Conservation (phyloP, 2,113 vertebrate species). For the Lycaon pictus region DNA sequence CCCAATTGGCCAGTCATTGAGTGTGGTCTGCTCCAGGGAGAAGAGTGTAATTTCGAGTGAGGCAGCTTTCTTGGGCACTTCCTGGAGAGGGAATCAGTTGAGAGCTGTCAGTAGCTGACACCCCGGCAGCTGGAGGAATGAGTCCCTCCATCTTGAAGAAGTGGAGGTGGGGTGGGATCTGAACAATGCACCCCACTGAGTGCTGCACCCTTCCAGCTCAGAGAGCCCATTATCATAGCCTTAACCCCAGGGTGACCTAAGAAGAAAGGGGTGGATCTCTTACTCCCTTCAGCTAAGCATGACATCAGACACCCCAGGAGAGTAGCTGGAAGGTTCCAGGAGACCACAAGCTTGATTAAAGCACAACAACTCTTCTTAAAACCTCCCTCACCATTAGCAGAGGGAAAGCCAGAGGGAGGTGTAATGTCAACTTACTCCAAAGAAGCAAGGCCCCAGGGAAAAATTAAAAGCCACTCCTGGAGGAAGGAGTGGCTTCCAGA, state of each 20-base stretch:
- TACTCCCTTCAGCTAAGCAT: conserved; percentile 12
- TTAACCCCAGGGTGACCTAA: neutral
- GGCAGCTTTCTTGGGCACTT: neutral
- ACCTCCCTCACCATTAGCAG: conserved; percentile 63
- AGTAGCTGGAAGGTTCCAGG: conserved; percentile 52
- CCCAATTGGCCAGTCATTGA: neutral
- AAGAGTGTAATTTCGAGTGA: neutral
- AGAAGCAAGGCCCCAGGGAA: conserved; percentile 58
- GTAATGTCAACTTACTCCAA: conserved; percentile 42
- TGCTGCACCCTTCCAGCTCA: neutral
- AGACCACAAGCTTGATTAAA: conserved; percentile 57
- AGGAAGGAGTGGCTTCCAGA: conserved; percentile 72
- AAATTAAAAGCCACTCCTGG: conserved; percentile 63
- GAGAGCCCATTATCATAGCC: neutral
- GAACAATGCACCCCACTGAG: neutral
- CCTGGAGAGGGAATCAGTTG: neutral
- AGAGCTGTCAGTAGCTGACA: neutral
- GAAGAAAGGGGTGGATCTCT: conserved; percentile 19
- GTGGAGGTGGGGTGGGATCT: neutral
- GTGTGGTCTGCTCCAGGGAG: neutral
- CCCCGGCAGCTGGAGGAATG: neutral
- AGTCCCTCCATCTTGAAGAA: neutral
- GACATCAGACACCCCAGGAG: conserved; percentile 49
- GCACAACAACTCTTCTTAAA: conserved; percentile 36
- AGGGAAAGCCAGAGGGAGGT: conserved; percentile 36